These are phyloP conservation scores for Siniperca undulata DNA, from an alignment of 2,797 vertebrate genomes.

Conservation along the genomic window DNA sequence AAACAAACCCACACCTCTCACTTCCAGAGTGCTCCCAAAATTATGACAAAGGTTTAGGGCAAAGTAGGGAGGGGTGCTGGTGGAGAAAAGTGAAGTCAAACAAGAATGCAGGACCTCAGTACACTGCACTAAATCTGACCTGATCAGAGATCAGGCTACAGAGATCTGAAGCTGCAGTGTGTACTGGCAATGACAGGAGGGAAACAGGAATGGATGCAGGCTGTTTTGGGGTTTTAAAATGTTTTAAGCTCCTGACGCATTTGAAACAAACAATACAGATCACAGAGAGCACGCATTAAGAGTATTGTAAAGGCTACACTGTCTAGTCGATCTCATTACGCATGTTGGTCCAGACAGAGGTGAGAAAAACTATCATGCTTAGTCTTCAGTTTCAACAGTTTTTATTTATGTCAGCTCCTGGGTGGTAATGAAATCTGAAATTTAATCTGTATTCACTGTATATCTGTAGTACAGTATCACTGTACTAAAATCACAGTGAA, in stretches of 20 bases:
- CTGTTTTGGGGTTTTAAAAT: too few species aligned
- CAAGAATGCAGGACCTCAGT: background rate
- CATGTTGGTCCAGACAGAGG: background rate
- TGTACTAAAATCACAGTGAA: background rate
- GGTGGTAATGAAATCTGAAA: background rate
- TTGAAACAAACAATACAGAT: background rate
- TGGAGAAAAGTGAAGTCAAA: slow-evolving; percentile 3
- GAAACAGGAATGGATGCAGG: background rate
- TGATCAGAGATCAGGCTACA: slow-evolving; percentile 5
- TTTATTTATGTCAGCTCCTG: background rate
- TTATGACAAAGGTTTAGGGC: slow-evolving; percentile 26
- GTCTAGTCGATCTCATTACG: background rate
- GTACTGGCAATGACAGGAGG: background rate
- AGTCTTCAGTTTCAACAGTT: background rate
- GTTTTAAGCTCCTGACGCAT: too few species aligned
- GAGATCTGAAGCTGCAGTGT: slow-evolving; percentile 6
- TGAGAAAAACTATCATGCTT: background rate
- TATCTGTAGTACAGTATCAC: too few species aligned
- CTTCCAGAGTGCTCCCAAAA: slow-evolving; percentile 15
- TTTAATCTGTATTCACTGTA: background rate
- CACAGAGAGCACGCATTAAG: background rate
- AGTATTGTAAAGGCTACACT: background rate
- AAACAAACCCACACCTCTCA: slow-evolving; percentile 15
- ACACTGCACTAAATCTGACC: background rate
- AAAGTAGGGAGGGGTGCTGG: background rate